Evolutionary conservation across 2,888 invertebrate genomes (phyloP).

Genomic region (Eulithis testata): DNA sequence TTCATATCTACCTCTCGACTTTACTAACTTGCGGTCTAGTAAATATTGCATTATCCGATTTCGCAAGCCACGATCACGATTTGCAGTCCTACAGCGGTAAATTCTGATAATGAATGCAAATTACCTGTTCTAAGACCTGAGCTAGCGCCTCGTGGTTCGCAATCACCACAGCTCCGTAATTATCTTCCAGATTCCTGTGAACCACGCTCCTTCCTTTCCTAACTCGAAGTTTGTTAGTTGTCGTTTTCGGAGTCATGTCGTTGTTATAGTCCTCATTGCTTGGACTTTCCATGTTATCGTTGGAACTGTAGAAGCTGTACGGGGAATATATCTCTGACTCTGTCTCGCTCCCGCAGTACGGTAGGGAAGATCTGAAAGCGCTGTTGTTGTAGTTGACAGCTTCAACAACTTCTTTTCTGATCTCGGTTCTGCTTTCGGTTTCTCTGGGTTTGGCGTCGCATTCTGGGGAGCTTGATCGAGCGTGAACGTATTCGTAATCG

Average conservation of each 20-base stretch:
- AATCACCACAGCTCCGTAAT: slow-evolving; percentile 94
- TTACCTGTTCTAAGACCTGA: slow-evolving; percentile 94
- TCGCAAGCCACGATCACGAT: slow-evolving; percentile 34
- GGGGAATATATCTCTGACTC: slow-evolving; percentile 94
- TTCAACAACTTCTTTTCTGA: slow-evolving; percentile 62
- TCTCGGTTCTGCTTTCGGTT: slow-evolving; percentile 59
- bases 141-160: slow-evolving; percentile 96
- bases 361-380: slow-evolving; percentile 87
- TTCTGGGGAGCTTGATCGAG: slow-evolving; percentile 88
- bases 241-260: slow-evolving; percentile 75
- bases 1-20: too few species aligned
- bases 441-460: slow-evolving; percentile 84
- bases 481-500: slow-evolving; percentile 87
- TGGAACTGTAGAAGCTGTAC: slow-evolving; percentile 89
- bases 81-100: slow-evolving; percentile 33
- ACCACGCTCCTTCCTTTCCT: slow-evolving; percentile 93
- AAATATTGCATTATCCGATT: slow-evolving; percentile 30
- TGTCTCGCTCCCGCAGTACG: slow-evolving; percentile 93
- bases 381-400: slow-evolving; percentile 85
- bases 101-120: slow-evolving; percentile 46
- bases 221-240: slow-evolving; percentile 88
- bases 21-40: slow-evolving; percentile 5
- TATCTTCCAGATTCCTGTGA: slow-evolving; percentile 94
- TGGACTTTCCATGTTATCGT: slow-evolving; percentile 81
- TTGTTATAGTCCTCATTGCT: slow-evolving; percentile 74